Evolutionary conservation across 2,888 invertebrate species (phyloP).

Genomic region (Hirtodrosophila cameraria): DNA sequence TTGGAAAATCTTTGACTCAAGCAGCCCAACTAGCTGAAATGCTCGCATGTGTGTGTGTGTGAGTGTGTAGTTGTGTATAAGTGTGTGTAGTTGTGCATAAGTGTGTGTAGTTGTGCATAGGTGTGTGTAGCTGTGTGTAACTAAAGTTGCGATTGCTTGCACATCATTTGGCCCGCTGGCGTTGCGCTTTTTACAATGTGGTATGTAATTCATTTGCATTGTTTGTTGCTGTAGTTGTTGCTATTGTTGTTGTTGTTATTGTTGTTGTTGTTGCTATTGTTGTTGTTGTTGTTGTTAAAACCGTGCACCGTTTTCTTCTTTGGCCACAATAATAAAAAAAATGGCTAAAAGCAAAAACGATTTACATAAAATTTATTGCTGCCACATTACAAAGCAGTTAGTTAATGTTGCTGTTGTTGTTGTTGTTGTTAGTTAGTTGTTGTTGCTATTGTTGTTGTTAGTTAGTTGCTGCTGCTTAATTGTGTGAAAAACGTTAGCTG

Average conservation of each 20-base stretch:
- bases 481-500: slow-evolving; percentile 70
- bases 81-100: no score
- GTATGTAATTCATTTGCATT: slow-evolving; percentile 78
- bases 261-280: no score
- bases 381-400: slow-evolving; percentile 77
- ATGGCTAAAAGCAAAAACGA: slow-evolving; percentile 61
- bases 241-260: no score
- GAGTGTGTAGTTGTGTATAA: slow-evolving; percentile 8
- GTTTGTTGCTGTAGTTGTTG: no score
- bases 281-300: no score
- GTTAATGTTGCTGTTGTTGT: slow-evolving; percentile 55
- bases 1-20: slow-evolving; percentile 68
- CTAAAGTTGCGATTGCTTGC: slow-evolving; percentile 64
- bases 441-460: slow-evolving; percentile 36
- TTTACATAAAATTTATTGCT: slow-evolving; percentile 80
- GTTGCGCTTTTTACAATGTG: slow-evolving; percentile 44
- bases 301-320: slow-evolving; percentile 69
- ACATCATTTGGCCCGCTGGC: slow-evolving; percentile 59
- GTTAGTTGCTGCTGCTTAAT: slow-evolving; percentile 61
- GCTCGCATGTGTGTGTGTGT: slow-evolving; percentile 7
- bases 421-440: slow-evolving; percentile 18
- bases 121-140: slow-evolving; percentile 22
- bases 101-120: slow-evolving; percentile 12
- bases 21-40: slow-evolving; percentile 10
- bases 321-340: slow-evolving; percentile 48